Evolutionary conservation across 2,888 invertebrate species (phyloP).

Genomic region (Stramonita haemastoma): DNA sequence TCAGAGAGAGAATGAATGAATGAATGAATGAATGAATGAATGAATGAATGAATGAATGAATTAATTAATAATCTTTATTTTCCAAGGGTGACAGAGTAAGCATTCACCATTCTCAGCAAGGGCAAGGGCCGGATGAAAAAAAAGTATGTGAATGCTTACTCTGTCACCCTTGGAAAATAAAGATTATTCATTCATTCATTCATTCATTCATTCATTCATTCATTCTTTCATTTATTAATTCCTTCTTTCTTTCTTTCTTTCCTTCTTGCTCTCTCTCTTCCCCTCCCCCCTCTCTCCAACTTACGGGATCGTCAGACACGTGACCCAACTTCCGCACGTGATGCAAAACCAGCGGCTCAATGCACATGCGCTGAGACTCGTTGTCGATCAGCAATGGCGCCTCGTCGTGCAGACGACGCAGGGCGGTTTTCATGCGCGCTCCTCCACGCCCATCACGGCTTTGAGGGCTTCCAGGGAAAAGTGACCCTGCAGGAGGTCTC

Average conservation of each 20-base stretch:
- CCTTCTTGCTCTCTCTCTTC: too few relatives aligned
- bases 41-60: background rate
- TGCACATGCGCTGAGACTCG: conserved; percentile 10
- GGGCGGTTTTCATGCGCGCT: background rate
- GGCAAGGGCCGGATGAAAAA: background rate
- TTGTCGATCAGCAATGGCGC: conserved; percentile 19
- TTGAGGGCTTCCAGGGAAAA: conserved; percentile 33
- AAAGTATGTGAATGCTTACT: background rate
- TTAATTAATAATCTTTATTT: too few relatives aligned
- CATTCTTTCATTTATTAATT: too few relatives aligned
- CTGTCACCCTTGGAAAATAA: background rate
- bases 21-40: background rate
- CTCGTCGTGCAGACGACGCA: conserved; percentile 26
- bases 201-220: too few relatives aligned
- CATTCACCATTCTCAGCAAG: too few relatives aligned
- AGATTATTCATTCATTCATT: background rate
- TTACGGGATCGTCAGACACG: conserved; percentile 26
- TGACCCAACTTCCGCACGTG: conserved; percentile 38
- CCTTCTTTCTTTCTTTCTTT: too few relatives aligned
- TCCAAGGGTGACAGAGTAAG: too few relatives aligned
- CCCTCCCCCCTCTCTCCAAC: too few relatives aligned
- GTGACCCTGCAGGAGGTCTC: conserved; percentile 17
- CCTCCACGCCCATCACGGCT: conserved; percentile 17
- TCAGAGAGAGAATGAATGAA: background rate
- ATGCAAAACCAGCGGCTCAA: conserved; percentile 39